phyloP scores from a whole-genome alignment of 2,797 vertebrate species.

The Poeciliopsis gracilis region DNA sequence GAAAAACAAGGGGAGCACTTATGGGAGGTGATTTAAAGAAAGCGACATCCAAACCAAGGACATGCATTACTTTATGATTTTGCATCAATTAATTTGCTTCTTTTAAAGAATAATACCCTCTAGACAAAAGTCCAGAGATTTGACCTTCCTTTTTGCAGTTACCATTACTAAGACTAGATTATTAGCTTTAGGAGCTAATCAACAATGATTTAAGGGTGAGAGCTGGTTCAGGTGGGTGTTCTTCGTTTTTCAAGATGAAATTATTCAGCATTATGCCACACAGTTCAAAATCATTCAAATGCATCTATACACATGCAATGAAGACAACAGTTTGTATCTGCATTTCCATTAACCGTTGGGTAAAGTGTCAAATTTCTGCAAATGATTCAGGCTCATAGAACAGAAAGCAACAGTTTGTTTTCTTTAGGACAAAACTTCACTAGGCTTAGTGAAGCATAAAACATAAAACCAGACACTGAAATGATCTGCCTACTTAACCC shows the following conservation, averaged over 20 bases:
- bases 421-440: not conserved
- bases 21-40: slow-evolving; percentile 14
- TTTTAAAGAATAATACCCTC: slow-evolving; percentile 58
- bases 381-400: not conserved
- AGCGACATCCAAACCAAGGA: slow-evolving; percentile 21
- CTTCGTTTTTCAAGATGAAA: not conserved
- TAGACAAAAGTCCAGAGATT: slow-evolving; percentile 34
- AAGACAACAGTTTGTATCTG: not conserved
- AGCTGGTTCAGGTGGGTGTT: not conserved
- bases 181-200: slow-evolving; percentile 28
- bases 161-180: slow-evolving; percentile 27
- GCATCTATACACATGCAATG: not conserved
- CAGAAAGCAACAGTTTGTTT: not conserved
- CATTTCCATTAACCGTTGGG: not conserved
- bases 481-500: not conserved
- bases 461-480: not conserved
- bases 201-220: not conserved
- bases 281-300: not conserved
- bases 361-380: not conserved
- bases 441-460: not conserved
- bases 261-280: not conserved
- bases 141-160: slow-evolving; percentile 38
- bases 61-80: slow-evolving; percentile 29
- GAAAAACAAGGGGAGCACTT: slow-evolving; percentile 22
- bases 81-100: slow-evolving; percentile 37